Conservation (phyloP, 2,797 vertebrate genomes). For the Sebastes diaconus region DNA sequence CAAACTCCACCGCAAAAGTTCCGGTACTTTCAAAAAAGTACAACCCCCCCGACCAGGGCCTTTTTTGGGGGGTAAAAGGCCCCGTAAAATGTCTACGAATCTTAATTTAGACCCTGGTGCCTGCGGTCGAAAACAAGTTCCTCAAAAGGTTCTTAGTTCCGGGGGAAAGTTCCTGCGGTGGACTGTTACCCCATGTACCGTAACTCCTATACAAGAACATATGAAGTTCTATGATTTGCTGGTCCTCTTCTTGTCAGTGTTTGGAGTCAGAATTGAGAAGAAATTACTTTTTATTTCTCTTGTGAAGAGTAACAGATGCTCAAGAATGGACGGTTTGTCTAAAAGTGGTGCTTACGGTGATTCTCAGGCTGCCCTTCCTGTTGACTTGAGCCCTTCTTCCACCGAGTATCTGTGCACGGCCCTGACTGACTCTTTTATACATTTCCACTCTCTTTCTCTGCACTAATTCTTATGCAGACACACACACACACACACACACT, state of each 20-base stretch:
- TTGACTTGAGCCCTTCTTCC: not conserved
- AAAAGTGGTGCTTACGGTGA: not conserved
- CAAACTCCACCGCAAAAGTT: too few species aligned
- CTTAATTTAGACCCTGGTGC: too few species aligned
- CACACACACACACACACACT: constrained; percentile 15
- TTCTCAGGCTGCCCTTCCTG: not conserved
- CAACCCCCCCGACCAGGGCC: too few species aligned
- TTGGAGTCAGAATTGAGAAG: not conserved
- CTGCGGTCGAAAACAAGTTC: too few species aligned
- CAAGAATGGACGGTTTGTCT: not conserved
- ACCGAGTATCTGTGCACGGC: not conserved
- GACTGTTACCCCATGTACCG: not conserved
- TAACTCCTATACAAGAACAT: not conserved
- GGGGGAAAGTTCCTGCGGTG: too few species aligned
- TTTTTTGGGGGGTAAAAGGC: too few species aligned
- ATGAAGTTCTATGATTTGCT: not conserved
- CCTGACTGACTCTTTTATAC: not conserved
- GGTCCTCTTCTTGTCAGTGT: not conserved
- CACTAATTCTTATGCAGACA: not conserved
- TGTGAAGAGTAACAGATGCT: not conserved
- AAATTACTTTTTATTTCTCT: not conserved
- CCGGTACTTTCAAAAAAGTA: too few species aligned
- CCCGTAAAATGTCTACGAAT: too few species aligned
- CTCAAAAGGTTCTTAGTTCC: too few species aligned
- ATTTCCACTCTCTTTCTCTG: constrained; percentile 1